Evolutionary conservation across 2,797 vertebrate species (phyloP), one percentile per base, ranked within the genome.

Genomic region (Erithacus rubecula): DNA sequence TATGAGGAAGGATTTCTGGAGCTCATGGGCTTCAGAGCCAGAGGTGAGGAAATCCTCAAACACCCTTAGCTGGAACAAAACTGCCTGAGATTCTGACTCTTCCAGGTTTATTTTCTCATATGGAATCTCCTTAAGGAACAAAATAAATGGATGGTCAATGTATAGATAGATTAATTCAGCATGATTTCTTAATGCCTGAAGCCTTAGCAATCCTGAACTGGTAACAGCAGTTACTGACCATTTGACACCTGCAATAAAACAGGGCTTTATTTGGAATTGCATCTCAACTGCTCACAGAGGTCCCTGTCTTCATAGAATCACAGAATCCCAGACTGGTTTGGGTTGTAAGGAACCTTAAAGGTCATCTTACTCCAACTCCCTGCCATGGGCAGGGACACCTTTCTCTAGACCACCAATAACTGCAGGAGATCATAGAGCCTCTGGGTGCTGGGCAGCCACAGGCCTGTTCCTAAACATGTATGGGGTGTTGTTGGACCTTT

Each of bases 201-300:
- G 5, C 30, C 13, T 55, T 39, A 44, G 9, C 41, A 89, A 13
- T 41, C 23, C 39, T 47, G 18, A 20, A 19, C 32, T 62, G 11
- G 17, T 27, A 11, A 16, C 0, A 49, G 20, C 36, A 67, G 22
- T 24, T 37, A 59, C 5, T 18, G 49, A 12, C 3, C 14, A 17
- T 70, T 51, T 68, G 64, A 63, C 8, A 43, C 7, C 29, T 34
- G 8, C 32, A 43, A 5, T 24, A 78, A 64, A 36, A 2, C 8
- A 77, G 24, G n/a, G 6, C 0, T 0, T 4, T 51, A 3, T 10
- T 44, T 49, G 36, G 47, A 64, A 79, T 24, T 44, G 7, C 19
- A 62, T 18, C 47, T 81, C 58, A 75, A 6, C 30, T 64, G 27
- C n/a, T 81, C 36, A 32, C 6, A 76, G 5, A 30, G 51, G 70